Evolutionary conservation across 2,888 invertebrate species (phyloP).

Genomic region (Campoletis raptor): DNA sequence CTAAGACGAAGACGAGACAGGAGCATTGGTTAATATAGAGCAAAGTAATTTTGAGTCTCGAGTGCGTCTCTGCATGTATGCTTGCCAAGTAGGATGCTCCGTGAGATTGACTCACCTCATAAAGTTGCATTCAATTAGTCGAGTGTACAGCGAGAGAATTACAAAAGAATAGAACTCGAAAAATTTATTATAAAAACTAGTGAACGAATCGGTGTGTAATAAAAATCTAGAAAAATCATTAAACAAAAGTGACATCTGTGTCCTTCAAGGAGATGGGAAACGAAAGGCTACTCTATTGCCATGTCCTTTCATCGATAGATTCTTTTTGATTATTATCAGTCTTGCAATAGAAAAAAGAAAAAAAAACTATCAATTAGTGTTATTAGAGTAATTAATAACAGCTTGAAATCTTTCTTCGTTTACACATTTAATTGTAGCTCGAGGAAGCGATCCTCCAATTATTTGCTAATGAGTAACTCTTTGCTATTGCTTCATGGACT

Average conservation of each 20-base stretch:
- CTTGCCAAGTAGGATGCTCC: constrained; percentile 2
- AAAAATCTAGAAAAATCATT: background rate
- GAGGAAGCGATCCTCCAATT: constrained; percentile 57
- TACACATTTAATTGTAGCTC: background rate
- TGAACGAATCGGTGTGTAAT: background rate
- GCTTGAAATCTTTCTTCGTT: background rate
- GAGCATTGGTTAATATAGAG: constrained; percentile 50
- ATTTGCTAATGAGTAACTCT: constrained; percentile 60
- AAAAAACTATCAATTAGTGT: background rate
- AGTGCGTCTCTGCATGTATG: constrained; percentile 8
- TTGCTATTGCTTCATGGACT: background rate
- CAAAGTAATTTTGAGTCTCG: constrained; percentile 56
- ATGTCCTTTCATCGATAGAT: background rate
- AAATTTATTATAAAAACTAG: background rate
- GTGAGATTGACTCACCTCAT: constrained; percentile 27
- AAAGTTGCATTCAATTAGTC: constrained; percentile 38
- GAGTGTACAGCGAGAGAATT: background rate
- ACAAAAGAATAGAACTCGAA: background rate
- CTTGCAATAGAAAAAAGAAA: too few species aligned
- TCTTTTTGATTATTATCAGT: background rate
- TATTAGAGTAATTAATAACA: too few species aligned
- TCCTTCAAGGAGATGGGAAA: background rate
- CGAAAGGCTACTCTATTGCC: background rate
- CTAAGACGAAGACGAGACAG: constrained; percentile 34
- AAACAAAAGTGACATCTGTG: background rate